Evolutionary conservation across 2,888 invertebrate species (phyloP).

Genomic region (Troilus luridus): DNA sequence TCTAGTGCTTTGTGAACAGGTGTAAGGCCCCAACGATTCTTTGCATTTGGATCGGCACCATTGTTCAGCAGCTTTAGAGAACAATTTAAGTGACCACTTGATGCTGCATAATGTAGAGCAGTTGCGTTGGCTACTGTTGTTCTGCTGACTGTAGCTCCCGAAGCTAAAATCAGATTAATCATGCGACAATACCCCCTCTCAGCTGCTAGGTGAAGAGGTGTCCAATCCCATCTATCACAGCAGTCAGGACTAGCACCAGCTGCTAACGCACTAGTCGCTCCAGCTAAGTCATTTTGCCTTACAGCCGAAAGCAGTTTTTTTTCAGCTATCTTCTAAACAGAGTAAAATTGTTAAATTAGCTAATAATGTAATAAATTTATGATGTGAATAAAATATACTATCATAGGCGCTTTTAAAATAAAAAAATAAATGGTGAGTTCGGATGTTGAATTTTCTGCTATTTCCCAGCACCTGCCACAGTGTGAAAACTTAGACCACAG

Average conservation of each 20-base stretch:
- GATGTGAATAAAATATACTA: not conserved
- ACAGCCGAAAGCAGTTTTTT: not conserved
- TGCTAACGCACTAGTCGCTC: not conserved
- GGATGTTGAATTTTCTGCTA: too few species aligned
- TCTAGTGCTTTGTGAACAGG: conserved; percentile 5
- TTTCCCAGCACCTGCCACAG: too few species aligned
- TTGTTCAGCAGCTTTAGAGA: not conserved
- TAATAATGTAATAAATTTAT: not conserved
- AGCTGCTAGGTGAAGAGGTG: conserved; percentile 48
- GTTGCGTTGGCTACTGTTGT: not conserved
- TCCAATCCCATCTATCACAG: conserved; percentile 33
- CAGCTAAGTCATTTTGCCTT: not conserved
- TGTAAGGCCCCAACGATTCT: not conserved
- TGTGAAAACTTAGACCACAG: too few species aligned
- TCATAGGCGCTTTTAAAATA: too few species aligned
- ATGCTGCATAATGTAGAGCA: not conserved
- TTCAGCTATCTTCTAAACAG: not conserved
- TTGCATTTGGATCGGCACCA: not conserved
- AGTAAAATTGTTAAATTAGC: not conserved
- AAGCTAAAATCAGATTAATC: not conserved
- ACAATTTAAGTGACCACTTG: not conserved
- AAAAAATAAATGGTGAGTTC: too few species aligned
- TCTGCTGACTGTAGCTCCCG: not conserved
- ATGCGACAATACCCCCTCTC: conserved; percentile 9
- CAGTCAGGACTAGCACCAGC: conserved; percentile 3